Evolutionary conservation across 2,113 vertebrate species (phyloP).

Genomic region (Indicator indicator): DNA sequence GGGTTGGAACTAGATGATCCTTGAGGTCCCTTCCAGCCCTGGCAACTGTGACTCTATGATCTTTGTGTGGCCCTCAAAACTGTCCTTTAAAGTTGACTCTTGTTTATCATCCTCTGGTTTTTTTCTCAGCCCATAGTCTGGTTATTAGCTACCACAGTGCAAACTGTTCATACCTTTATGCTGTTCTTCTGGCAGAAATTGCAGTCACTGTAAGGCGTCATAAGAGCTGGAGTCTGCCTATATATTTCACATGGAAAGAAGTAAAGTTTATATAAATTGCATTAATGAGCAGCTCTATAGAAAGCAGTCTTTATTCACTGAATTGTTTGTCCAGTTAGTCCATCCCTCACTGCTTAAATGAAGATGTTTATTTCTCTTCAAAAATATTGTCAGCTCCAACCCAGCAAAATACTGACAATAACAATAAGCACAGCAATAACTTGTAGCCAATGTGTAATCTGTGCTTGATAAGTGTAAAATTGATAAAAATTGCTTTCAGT

Average conservation of each 20-base stretch:
- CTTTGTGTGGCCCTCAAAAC: neutral
- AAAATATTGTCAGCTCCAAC: neutral
- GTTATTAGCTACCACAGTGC: neutral
- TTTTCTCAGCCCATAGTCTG: neutral
- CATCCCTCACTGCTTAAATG: conserved; percentile 6
- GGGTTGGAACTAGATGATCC: no score
- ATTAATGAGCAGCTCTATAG: conserved; percentile 18
- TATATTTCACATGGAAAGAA: neutral
- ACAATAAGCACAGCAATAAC: neutral
- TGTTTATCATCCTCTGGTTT: neutral
- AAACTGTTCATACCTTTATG: neutral
- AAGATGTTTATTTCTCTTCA: conserved; percentile 22
- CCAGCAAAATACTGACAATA: conserved; percentile 4
- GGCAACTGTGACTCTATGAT: no score
- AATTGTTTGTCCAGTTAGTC: neutral
- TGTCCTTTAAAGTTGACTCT: neutral
- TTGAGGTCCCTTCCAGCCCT: no score
- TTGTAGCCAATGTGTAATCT: conserved; percentile 2
- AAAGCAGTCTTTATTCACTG: neutral
- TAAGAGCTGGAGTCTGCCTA: neutral
- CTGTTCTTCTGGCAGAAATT: neutral
- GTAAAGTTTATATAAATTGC: conserved; percentile 9
- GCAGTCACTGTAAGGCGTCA: neutral
- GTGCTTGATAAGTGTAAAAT: conserved; percentile 29
- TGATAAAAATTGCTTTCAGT: conserved; percentile 49